Conservation (phyloP, 2,888 invertebrate species). For the Drosophila engyochracea region DNA sequence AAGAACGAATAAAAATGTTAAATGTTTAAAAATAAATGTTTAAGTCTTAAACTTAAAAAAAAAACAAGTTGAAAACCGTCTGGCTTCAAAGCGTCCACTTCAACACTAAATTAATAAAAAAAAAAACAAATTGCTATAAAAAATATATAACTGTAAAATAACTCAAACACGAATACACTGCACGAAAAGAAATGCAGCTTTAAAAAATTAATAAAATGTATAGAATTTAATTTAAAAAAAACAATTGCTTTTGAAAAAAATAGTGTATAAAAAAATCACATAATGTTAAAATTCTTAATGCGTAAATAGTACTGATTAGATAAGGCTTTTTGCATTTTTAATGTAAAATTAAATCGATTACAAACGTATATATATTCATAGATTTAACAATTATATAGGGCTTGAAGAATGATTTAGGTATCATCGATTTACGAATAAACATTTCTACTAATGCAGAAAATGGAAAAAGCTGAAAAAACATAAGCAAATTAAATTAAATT, state of each 20-base stretch:
- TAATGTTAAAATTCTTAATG: conserved; percentile 35
- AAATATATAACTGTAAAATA: background rate
- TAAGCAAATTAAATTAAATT: conserved; percentile 9
- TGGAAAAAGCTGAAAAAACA: background rate
- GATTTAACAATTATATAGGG: conserved; percentile 27
- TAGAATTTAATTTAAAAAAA: background rate
- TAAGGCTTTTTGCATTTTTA: conserved; percentile 73
- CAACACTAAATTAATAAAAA: background rate
- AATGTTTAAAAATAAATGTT: background rate
- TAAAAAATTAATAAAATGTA: conserved; percentile 11
- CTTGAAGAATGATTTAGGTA: conserved; percentile 26
- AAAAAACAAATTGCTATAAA: background rate
- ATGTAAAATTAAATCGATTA: conserved; percentile 49
- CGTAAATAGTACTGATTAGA: conserved; percentile 76
- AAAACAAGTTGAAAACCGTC: background rate
- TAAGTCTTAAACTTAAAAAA: background rate
- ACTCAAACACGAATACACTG: background rate
- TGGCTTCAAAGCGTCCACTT: background rate
- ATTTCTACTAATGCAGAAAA: conserved; percentile 19
- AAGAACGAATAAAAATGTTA: background rate
- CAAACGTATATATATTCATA: conserved; percentile 11
- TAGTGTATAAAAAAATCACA: conserved; percentile 21
- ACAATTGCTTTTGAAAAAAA: conserved; percentile 23
- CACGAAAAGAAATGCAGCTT: background rate
- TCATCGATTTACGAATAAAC: conserved; percentile 18